Base-by-base conservation (phyloP, 2,888 invertebrate species). In the Cantharis rustica region DNA sequence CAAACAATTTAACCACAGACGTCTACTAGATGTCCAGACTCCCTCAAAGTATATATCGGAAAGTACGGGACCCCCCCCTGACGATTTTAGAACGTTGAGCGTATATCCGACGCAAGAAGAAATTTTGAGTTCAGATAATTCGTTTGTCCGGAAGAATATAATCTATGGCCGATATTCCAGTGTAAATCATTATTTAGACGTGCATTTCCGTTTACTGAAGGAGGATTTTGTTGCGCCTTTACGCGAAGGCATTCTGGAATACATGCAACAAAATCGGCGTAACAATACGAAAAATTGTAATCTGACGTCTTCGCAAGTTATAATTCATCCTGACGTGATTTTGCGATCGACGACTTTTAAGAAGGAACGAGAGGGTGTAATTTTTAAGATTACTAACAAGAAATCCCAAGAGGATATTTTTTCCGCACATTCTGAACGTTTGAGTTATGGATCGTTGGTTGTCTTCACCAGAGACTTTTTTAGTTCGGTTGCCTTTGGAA, bases 171-270 rank as follows among this genome's bases (percentile, higher is more conserved):
- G 90, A 0, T 96, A 94, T 85, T 84, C 88, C 0, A 89, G 89
- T 83, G 89, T 93, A 0, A 90, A 93, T 62, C 92, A 95, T 83
- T 97, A 97, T 85, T 88, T 97, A 17, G 94, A 95, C 82, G 89
- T 93, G n/a, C 95, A 96, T 81, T 95, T 95, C 83, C 90, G 93
- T 47, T 88, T 96, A 61, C 85, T 96, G 70, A 88, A 95, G 31
- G 95, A 96, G 88, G 96, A 96, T 87, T 95, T 94, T 84, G 90
- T 95, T 26, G 89, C 90, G 16, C 95, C 96, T 0, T 85, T 97
- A 20, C 88, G 94, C 31, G 90, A 92, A 83, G 94, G 93, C 78
- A 90, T 95, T 68, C 79, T 81, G 73, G 76, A 82, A 13, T 64
- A 64, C 68, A 82, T 16, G 62, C 17, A 62, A 10, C 23, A 13